Evolutionary conservation across 2,888 invertebrate species (phyloP).

Genomic region (Pantelozetes paolii): DNA sequence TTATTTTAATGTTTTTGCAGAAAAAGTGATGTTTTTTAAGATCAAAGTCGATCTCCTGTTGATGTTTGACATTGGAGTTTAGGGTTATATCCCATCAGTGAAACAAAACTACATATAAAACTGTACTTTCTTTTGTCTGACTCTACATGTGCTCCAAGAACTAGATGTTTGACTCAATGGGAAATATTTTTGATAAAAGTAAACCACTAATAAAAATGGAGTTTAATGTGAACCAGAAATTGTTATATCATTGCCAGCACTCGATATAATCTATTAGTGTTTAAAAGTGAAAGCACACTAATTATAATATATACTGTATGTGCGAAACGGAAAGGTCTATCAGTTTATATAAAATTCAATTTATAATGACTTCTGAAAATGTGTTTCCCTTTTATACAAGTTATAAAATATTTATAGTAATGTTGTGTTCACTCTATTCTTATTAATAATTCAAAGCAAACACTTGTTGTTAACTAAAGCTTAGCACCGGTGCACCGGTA

Average conservation of each 20-base stretch:
- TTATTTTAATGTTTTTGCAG: not conserved
- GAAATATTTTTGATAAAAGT: not conserved
- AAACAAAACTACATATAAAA: not conserved
- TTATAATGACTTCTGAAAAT: too few species aligned
- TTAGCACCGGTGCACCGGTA: not conserved
- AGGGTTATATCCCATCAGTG: not conserved
- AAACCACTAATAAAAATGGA: not conserved
- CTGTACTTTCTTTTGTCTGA: not conserved
- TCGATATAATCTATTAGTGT: not conserved
- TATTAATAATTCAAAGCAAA: constrained; percentile 5
- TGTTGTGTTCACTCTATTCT: not conserved
- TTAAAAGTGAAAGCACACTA: too few species aligned
- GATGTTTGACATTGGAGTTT: constrained; percentile 10
- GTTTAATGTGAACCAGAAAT: not conserved
- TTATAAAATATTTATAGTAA: constrained; percentile 1
- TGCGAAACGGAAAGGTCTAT: too few species aligned
- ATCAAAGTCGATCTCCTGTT: constrained; percentile 29
- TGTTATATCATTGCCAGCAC: constrained; percentile 1
- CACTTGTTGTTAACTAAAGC: constrained; percentile 10
- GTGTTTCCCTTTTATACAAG: too few species aligned
- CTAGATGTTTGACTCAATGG: not conserved
- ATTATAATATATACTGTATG: too few species aligned
- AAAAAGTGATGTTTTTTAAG: not conserved
- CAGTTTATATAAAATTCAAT: too few species aligned
- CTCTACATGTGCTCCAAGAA: not conserved